Base-by-base conservation (phyloP, 2,888 invertebrate genomes). In the Rhodophaea formosa region DNA sequence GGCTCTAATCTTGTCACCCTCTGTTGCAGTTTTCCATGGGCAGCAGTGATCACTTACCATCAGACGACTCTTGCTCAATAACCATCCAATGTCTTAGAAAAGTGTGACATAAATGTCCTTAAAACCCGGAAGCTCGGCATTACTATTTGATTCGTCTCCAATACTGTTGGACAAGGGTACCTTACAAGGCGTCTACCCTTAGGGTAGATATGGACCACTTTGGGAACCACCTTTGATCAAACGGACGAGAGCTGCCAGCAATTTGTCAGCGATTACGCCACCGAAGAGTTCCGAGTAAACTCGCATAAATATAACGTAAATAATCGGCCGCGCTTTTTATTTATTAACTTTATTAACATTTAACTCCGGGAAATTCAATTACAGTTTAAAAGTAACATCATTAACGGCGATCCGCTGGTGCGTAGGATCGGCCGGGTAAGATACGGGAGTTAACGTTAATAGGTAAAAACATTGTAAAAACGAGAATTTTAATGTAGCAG, bases 231-330 rank as follows among this genome's bases (percentile, higher is more conserved):
- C 64, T 67, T 63, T 64, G 61, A 58, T 49, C 61, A 56, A 61
- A 54, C 69, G 46, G 12, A 46, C 12, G 23, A 10, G 43, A 53
- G 14, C 17, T 39, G 46, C 68, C 63, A 59, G 72, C 72, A 79
- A 78, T 80, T 79, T 80, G 68, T 66, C 68, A 62, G 61, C 74
- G 68, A 79, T 79, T 79, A 80, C 69, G 71, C 74, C 76, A 67
- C 74, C 74, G 70, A 62, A 55, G 72, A 70, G 70, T 79, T 81
- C 80, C 57, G 58, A 65, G 81, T 77, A 82, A 63, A 63, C 59
- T 72, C 73, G 70, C 77, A 79, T 81, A 79, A 80, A 82, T 80
- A 82, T 74, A 63, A 63, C 70, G 62, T 70, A 74, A 77, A 74
- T 75, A 71, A 71, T 71, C 67, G 53, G 39, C 56, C 56, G 54